A percentile compares a stretch with the other conserved stretches of the same genome.
Evolutionary conservation across 1,140 invertebrate genomes (phyloP).

Genomic region (Aporrectodea caliginosa): DNA sequence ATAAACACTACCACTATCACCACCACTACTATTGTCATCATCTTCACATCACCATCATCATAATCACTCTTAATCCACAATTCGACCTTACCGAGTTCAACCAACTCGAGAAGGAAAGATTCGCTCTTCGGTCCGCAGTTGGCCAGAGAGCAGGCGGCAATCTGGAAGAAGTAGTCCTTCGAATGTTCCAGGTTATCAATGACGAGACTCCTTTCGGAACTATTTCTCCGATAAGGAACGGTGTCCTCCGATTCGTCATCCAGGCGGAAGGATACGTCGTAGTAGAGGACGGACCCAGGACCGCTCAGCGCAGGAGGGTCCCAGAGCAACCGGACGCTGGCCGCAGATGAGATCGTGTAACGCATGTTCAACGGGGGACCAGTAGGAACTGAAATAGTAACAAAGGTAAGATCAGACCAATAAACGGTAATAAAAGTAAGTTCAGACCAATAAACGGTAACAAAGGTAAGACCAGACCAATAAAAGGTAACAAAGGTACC

Average conservation of each 20-base stretch:
- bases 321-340: slow-evolving; percentile 63
- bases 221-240: slow-evolving; percentile 64
- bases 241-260: slow-evolving; percentile 76
- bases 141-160: slow-evolving; percentile 81
- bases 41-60: too few relatives aligned
- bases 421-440: too few relatives aligned
- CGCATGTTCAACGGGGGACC: slow-evolving; percentile 60
- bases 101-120: slow-evolving; percentile 57
- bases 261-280: slow-evolving; percentile 89
- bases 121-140: slow-evolving; percentile 87
- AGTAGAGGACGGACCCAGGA: slow-evolving; percentile 88
- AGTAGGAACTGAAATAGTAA: slow-evolving; percentile 51
- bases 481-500: too few relatives aligned
- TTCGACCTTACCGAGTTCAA: neutral
- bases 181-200: slow-evolving; percentile 91
- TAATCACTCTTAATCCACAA: too few relatives aligned
- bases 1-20: too few relatives aligned
- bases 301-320: slow-evolving; percentile 78
- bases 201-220: slow-evolving; percentile 72
- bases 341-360: slow-evolving; percentile 45
- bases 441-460: too few relatives aligned
- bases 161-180: slow-evolving; percentile 89
- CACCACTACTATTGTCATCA: too few relatives aligned
- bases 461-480: too few relatives aligned
- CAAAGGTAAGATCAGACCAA: too few relatives aligned